A percentile compares a stretch with the other conserved stretches of the same genome.
These are phyloP conservation scores for Laterallus jamaicensis DNA, from an alignment of 2,113 vertebrate genomes.

Conservation along the genomic window DNA sequence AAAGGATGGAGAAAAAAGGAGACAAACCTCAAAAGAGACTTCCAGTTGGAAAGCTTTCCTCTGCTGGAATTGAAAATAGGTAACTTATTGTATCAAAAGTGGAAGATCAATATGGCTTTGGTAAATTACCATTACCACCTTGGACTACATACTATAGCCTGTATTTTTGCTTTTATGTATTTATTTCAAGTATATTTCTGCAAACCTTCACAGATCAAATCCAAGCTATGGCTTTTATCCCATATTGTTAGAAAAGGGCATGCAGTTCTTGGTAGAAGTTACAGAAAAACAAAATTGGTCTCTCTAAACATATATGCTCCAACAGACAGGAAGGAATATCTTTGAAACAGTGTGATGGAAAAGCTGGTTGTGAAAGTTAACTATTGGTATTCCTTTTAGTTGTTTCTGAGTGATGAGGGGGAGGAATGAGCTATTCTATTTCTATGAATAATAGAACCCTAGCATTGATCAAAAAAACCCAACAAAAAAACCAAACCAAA, in stretches of 20 bases:
- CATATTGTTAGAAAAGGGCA: neutral
- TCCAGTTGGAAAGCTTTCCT: neutral
- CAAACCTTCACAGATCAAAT: neutral
- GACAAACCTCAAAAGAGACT: neutral
- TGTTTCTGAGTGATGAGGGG: neutral
- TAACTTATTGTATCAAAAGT: neutral
- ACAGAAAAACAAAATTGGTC: neutral
- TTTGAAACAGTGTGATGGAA: neutral
- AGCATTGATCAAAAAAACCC: neutral
- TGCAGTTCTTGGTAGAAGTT: neutral
- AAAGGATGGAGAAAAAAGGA: neutral
- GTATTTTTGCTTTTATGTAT: neutral
- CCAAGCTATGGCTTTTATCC: neutral
- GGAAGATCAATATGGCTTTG: neutral
- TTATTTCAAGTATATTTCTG: neutral
- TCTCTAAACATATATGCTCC: neutral
- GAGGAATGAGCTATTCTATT: neutral
- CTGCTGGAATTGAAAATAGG: neutral
- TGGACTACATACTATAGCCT: neutral
- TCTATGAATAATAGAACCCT: neutral
- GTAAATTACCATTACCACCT: neutral
- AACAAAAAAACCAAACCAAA: no score
- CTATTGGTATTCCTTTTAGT: neutral
- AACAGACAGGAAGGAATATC: neutral
- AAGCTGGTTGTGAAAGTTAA: neutral